phyloP scores from a whole-genome alignment of 2,888 invertebrate species.

The Heliconius aoede region DNA sequence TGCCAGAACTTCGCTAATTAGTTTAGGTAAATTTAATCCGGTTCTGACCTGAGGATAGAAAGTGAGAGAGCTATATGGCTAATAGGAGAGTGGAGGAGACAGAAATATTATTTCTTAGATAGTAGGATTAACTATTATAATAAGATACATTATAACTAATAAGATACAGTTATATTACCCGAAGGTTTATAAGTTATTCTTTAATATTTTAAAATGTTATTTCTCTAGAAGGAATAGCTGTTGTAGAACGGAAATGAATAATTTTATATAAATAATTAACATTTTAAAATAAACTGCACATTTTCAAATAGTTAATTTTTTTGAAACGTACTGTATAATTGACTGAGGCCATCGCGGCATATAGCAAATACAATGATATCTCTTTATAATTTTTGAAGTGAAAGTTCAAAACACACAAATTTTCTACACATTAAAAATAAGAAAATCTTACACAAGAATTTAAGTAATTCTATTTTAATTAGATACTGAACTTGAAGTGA shows the following conservation, averaged over 20 bases:
- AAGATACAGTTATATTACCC: neutral
- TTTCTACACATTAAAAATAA: neutral
- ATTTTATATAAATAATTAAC: too few species aligned
- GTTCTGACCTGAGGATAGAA: neutral
- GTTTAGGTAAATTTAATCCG: constrained; percentile 10
- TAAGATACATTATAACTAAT: too few species aligned
- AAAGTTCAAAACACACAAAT: neutral
- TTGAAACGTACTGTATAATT: too few species aligned
- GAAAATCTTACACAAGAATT: neutral
- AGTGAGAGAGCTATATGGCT: neutral
- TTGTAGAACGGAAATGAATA: too few species aligned
- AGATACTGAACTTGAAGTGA: neutral
- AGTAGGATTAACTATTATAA: constrained; percentile 15
- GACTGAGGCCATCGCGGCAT: too few species aligned
- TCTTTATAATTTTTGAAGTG: too few species aligned
- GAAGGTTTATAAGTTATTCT: too few species aligned
- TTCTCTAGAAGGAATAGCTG: too few species aligned
- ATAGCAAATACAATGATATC: too few species aligned
- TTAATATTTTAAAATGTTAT: too few species aligned
- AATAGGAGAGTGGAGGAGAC: neutral
- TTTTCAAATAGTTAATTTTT: too few species aligned
- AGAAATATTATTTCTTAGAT: neutral
- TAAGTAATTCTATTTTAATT: neutral
- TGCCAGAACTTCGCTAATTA: constrained; percentile 14
- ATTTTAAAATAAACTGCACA: too few species aligned